Conservation (phyloP, 2,888 invertebrate genomes). For the Pogonocherus hispidulus region DNA sequence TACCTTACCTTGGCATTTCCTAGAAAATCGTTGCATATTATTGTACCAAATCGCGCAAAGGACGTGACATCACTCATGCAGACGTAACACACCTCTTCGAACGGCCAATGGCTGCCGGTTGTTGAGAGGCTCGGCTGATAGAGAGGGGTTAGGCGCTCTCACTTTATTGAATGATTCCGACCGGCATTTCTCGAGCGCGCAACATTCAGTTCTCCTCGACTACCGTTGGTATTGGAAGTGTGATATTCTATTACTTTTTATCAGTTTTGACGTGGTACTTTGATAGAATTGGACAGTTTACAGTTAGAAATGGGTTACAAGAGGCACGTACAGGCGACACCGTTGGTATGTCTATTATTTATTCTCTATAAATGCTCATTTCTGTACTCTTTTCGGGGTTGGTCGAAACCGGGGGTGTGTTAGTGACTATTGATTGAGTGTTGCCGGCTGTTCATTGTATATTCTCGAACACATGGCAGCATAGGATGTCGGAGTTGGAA, state of each 20-base stretch:
- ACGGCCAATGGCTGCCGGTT: conserved; percentile 29
- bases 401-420: conserved; percentile 24
- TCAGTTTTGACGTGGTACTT: conserved; percentile 12
- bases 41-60: conserved; percentile 13
- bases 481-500: background rate
- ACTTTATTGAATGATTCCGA: conserved; percentile 29
- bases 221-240: background rate
- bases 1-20: conserved; percentile 3
- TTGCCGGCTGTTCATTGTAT: background rate
- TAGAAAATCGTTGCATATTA: conserved; percentile 14
- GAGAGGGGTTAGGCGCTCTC: conserved; percentile 23
- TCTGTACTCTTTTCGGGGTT: conserved; percentile 1
- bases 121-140: conserved; percentile 20
- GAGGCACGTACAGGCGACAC: conserved; percentile 44
- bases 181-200: conserved; percentile 10
- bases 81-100: conserved; percentile 37
- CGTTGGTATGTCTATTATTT: conserved; percentile 40
- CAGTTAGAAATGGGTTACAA: conserved; percentile 45
- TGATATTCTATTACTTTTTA: background rate
- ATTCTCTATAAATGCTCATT: background rate
- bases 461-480: conserved; percentile 22
- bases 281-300: background rate
- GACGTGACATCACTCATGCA: conserved; percentile 37
- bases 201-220: conserved; percentile 12
- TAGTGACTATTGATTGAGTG: conserved; percentile 9